Evolutionary conservation across 2,888 invertebrate species (phyloP), one percentile per base, ranked within the genome.

Genomic region (Cerastis leucographa): DNA sequence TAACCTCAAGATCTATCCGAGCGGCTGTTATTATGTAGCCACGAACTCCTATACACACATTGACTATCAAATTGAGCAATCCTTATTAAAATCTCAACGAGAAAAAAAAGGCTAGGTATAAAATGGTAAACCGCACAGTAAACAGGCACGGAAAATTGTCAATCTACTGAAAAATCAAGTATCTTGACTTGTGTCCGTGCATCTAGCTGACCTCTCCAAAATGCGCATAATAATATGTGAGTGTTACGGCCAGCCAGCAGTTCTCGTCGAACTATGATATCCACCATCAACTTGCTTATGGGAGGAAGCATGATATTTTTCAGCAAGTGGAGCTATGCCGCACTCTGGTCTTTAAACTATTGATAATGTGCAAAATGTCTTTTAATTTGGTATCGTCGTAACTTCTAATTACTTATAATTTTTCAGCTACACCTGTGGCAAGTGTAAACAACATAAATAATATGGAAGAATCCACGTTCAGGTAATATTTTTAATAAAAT

Each of bases 351-450:
- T 56, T 56, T 25, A 0, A 25, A 14, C 56, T 25, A 25, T 56
- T 71, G 17, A 17, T 35, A 65, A 64, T 44, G 12, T 5, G n/a
- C 12, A 22, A 51, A 51, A 51, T 51, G 22, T 51, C 2, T 6
- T 11, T 19, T 17, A 12, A 17, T 66, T 71, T 19, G 12, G 6
- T 40, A 19, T 49, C n/a, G 6, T 56, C 25, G 17, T 49, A 68
- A 22, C 25, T 49, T 40, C 4, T 71, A 40, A 68, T 25, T 14
- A 67, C 40, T 29, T 19, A 6, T 59, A 29, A 69, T 76, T 74
- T 76, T 85, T 76, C 90, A 94, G 94, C 94, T 42, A 92, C 94
- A 22, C 92, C 95, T n/a, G 93, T 92, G 49, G 94, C 93, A 86
- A 95, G 94, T 82, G 88, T 90, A 54, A 90, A 86, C 80, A 94